phyloP scores from a whole-genome alignment of 2,888 invertebrate genomes.

The Meteorus cinctellus region DNA sequence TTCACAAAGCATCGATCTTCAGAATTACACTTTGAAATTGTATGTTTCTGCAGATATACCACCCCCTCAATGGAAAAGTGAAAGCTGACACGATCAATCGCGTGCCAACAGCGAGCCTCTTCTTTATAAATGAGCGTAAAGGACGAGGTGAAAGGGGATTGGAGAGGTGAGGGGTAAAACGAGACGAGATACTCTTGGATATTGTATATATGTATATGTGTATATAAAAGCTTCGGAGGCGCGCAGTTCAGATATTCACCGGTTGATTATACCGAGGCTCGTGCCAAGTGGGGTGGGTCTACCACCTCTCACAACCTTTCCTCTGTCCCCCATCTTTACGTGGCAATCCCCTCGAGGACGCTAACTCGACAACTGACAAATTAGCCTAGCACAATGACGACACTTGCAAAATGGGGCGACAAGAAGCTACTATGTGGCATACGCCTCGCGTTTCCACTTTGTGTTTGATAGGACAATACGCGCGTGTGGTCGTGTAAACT shows the following conservation, averaged over 20 bases:
- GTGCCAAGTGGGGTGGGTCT: constrained; percentile 54
- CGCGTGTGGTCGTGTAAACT: constrained; percentile 9
- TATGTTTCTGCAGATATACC: background rate
- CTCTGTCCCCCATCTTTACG: constrained; percentile 52
- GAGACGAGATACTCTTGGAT: constrained; percentile 43
- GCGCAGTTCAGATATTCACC: constrained; percentile 72
- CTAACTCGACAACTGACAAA: constrained; percentile 74
- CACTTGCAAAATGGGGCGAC: constrained; percentile 74
- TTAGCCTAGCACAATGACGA: constrained; percentile 72
- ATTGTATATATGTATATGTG: constrained; percentile 33
- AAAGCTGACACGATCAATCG: constrained; percentile 66
- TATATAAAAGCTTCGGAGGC: constrained; percentile 56
- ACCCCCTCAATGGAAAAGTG: constrained; percentile 15
- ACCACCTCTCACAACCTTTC: constrained; percentile 15
- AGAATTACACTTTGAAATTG: constrained; percentile 28
- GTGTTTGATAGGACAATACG: constrained; percentile 57
- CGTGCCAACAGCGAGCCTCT: constrained; percentile 60
- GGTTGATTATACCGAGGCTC: constrained; percentile 67
- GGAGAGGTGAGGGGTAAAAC: constrained; percentile 47
- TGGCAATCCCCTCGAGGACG: constrained; percentile 69
- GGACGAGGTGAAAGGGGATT: constrained; percentile 51
- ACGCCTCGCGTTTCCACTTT: constrained; percentile 53
- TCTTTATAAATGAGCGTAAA: constrained; percentile 71
- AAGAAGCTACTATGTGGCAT: constrained; percentile 54
- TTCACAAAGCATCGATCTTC: background rate